phyloP scores from a whole-genome alignment of 2,888 invertebrate species.

The Argyresthia albistria region DNA sequence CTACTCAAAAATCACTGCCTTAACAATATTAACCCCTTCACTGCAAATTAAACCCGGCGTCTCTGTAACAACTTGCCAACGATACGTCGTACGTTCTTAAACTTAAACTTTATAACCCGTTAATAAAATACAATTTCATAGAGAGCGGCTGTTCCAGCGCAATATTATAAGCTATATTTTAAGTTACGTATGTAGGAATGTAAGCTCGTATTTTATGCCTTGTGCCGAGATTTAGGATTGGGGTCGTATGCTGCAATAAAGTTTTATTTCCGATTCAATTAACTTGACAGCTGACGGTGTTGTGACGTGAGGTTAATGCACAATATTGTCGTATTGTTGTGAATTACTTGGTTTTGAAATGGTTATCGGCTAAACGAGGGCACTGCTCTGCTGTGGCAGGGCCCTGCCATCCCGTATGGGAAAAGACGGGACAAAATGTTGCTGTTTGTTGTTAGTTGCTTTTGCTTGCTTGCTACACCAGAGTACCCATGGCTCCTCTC shows the following conservation, averaged over 20 bases:
- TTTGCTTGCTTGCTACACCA: too few species aligned
- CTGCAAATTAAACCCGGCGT: constrained; percentile 39
- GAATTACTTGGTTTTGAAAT: too few species aligned
- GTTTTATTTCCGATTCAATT: constrained; percentile 67
- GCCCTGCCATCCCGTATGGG: too few species aligned
- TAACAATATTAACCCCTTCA: constrained; percentile 41
- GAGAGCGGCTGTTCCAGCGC: constrained; percentile 26
- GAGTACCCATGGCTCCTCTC: too few species aligned
- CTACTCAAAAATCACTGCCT: not conserved
- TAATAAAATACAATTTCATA: constrained; percentile 70
- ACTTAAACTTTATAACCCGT: constrained; percentile 56
- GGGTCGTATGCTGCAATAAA: constrained; percentile 61
- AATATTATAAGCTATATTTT: constrained; percentile 27
- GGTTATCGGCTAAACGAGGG: too few species aligned
- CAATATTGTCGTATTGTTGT: not conserved
- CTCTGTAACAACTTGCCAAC: constrained; percentile 59
- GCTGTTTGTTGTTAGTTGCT: too few species aligned
- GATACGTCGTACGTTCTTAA: constrained; percentile 42
- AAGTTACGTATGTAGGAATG: not conserved
- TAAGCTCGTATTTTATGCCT: constrained; percentile 45
- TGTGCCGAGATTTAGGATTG: constrained; percentile 52
- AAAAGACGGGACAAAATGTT: too few species aligned
- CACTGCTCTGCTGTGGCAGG: too few species aligned
- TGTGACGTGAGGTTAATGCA: constrained; percentile 12
- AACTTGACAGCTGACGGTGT: constrained; percentile 58